Conservation (phyloP, 2,113 vertebrate genomes). For the Actenoides hombroni region DNA sequence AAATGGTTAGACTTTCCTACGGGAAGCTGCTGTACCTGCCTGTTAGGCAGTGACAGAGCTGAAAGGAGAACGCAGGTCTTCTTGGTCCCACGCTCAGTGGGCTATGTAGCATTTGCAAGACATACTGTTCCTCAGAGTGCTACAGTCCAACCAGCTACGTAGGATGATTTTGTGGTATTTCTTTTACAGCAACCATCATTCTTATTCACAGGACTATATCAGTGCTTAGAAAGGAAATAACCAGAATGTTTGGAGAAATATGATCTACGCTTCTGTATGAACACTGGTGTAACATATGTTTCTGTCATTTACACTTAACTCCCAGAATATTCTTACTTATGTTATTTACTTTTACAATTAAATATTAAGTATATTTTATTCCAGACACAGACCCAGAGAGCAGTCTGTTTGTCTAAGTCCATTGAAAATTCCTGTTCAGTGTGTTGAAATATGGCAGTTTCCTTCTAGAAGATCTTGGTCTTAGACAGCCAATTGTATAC, state of each 20-base stretch:
- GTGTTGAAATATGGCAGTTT: neutral
- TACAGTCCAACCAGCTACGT: neutral
- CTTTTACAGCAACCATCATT: neutral
- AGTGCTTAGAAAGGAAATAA: neutral
- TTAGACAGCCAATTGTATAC: neutral
- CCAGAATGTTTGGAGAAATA: neutral
- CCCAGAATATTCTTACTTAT: neutral
- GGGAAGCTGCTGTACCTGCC: neutral
- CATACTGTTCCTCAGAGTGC: neutral
- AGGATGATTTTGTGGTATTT: neutral
- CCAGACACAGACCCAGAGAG: neutral
- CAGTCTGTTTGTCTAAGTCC: neutral
- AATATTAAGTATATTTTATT: neutral
- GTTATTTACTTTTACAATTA: neutral
- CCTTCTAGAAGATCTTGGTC: neutral
- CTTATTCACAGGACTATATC: neutral
- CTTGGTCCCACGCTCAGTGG: neutral
- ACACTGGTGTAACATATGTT: neutral
- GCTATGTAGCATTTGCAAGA: neutral
- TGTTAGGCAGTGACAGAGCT: neutral
- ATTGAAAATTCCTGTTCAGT: neutral
- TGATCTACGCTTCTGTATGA: neutral
- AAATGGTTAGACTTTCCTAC: neutral
- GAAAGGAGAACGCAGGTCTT: neutral
- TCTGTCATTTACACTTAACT: neutral